A percentile compares a stretch with the other conserved stretches of the same genome.
phyloP scores from a whole-genome alignment of 2,113 vertebrate genomes.

The Oryzias melastigma region DNA sequence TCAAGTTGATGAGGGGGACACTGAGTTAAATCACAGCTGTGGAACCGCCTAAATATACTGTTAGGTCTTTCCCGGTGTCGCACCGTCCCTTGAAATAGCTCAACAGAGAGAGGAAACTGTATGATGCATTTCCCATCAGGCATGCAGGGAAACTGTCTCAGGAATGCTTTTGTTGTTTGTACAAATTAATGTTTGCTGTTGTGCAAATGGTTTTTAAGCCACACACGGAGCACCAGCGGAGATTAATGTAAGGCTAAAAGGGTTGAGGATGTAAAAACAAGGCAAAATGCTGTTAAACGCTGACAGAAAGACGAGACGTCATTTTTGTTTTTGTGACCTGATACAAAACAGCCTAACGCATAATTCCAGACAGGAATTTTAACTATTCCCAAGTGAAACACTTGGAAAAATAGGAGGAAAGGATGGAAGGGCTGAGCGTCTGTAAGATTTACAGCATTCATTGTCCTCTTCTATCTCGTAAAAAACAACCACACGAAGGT shows the following conservation, averaged over 20 bases:
- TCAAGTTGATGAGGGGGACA: conserved; percentile 28
- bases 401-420: conserved; percentile 26
- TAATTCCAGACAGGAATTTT: conserved; percentile 31
- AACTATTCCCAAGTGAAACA: conserved; percentile 26
- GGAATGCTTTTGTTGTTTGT: conserved; percentile 50
- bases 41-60: neutral
- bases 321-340: neutral
- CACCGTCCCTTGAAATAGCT: conserved; percentile 45
- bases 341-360: conserved; percentile 3
- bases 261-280: neutral
- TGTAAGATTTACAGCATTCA: conserved; percentile 25
- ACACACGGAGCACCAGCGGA: neutral
- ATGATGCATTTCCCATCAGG: conserved; percentile 61
- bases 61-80: conserved; percentile 40
- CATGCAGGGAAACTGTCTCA: conserved; percentile 25
- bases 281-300: neutral
- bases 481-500: conserved; percentile 32
- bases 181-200: conserved; percentile 15
- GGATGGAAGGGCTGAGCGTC: conserved; percentile 24
- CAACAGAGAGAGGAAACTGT: conserved; percentile 44
- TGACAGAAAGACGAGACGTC: neutral
- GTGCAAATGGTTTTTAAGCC: conserved; percentile 23
- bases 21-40: conserved; percentile 39
- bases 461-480: conserved; percentile 14
- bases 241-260: neutral